phyloP scores from a whole-genome alignment of 2,888 invertebrate genomes.

The Geotrupes spiniger region DNA sequence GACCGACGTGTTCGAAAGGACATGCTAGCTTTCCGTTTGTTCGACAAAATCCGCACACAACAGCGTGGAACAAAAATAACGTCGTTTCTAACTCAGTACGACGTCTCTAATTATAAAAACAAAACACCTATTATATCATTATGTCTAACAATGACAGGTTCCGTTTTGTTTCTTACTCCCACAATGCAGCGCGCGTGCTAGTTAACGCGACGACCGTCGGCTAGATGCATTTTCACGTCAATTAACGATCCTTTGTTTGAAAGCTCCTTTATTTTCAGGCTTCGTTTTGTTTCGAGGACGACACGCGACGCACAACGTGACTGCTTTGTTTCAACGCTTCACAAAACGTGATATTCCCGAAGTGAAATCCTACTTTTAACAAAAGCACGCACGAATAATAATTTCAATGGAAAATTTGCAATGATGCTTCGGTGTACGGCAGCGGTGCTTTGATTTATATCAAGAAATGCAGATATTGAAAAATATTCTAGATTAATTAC shows the following conservation, averaged over 20 bases:
- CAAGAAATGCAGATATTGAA: too few relatives aligned
- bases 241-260: constrained; percentile 28
- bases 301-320: constrained; percentile 27
- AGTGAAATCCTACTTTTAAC: too few relatives aligned
- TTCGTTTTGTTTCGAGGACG: constrained; percentile 20
- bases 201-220: constrained; percentile 31
- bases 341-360: too few relatives aligned
- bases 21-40: too few relatives aligned
- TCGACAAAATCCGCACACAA: too few relatives aligned
- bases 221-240: constrained; percentile 31
- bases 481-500: too few relatives aligned
- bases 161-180: constrained; percentile 27
- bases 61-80: too few relatives aligned
- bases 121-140: constrained; percentile 34
- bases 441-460: too few relatives aligned
- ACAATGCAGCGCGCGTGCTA: constrained; percentile 32
- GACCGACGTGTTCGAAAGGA: too few relatives aligned
- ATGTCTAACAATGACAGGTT: constrained; percentile 18
- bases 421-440: too few relatives aligned
- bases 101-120: constrained; percentile 31
- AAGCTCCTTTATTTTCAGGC: constrained; percentile 23
- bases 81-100: constrained; percentile 27
- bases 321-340: constrained; percentile 21
- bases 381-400: too few relatives aligned
- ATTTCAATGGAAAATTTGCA: too few relatives aligned